A percentile compares a stretch with the other conserved stretches of the same genome.
Evolutionary conservation across 2,888 invertebrate species (phyloP).

Genomic region (Tipula helvola): DNA sequence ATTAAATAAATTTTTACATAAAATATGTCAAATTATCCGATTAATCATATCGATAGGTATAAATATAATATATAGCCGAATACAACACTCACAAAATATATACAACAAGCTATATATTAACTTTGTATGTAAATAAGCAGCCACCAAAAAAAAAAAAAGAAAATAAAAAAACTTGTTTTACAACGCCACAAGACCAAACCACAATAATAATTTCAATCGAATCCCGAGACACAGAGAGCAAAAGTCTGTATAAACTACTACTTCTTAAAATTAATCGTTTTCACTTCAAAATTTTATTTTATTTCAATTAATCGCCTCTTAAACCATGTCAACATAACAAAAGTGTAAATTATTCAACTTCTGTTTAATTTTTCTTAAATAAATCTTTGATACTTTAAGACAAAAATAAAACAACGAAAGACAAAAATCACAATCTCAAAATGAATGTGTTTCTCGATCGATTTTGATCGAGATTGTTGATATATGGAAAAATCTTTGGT

Average conservation of each 20-base stretch:
- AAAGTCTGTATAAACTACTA: not conserved
- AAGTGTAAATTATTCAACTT: constrained; percentile 4
- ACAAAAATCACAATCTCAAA: not conserved
- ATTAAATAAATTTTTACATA: not conserved
- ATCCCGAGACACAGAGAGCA: not conserved
- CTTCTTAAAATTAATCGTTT: not conserved
- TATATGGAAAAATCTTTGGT: not conserved
- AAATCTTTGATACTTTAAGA: not conserved
- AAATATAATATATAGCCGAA: not conserved
- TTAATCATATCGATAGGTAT: not conserved
- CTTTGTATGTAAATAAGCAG: not conserved
- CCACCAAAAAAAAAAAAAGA: not conserved
- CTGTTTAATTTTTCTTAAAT: not conserved
- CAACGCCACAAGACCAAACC: not conserved
- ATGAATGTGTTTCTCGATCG: not conserved
- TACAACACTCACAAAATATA: not conserved
- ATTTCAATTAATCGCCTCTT: constrained; percentile 4
- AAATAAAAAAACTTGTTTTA: not conserved
- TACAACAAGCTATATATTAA: not conserved
- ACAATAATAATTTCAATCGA: not conserved
- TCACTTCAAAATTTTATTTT: not conserved
- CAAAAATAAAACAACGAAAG: not conserved
- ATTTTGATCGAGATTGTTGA: constrained; percentile 4
- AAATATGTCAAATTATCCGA: not conserved
- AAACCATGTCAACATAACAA: constrained; percentile 4